A percentile compares a stretch with the other conserved stretches of the same genome.
Conservation (phyloP, 2,888 invertebrate genomes). For the Tanytarsus gracilentus region DNA sequence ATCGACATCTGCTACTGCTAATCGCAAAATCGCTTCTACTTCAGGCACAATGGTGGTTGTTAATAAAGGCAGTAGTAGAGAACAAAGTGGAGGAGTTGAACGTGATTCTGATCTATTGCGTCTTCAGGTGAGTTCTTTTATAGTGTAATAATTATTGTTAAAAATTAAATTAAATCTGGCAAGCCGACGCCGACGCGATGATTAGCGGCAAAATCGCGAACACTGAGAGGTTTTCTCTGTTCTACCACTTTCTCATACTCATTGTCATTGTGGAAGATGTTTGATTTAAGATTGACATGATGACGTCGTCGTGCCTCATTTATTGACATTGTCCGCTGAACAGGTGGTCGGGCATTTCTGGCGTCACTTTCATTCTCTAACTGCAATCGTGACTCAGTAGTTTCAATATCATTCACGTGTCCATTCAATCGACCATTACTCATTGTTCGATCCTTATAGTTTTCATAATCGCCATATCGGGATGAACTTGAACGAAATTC, state of each 20-base stretch:
- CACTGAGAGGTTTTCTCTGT: slow-evolving; percentile 29
- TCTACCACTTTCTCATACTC: slow-evolving; percentile 23
- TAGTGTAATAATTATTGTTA: not conserved
- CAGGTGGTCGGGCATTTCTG: slow-evolving; percentile 10
- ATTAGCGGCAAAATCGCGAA: slow-evolving; percentile 31
- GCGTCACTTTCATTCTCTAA: not conserved
- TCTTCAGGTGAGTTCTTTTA: slow-evolving; percentile 48
- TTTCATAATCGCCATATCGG: not conserved
- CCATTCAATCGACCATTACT: not conserved
- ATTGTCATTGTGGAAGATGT: slow-evolving; percentile 30
- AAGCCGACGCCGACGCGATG: slow-evolving; percentile 32
- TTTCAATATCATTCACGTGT: not conserved
- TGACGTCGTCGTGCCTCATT: slow-evolving; percentile 25
- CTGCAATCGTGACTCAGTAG: not conserved
- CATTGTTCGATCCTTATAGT: not conserved
- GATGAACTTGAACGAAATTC: not conserved
- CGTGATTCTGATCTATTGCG: slow-evolving; percentile 67
- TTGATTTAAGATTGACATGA: slow-evolving; percentile 30
- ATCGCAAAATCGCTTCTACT: slow-evolving; percentile 45
- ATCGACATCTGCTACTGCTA: slow-evolving; percentile 42
- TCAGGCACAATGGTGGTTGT: slow-evolving; percentile 71
- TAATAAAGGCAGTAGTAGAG: slow-evolving; percentile 53
- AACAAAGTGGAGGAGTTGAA: slow-evolving; percentile 49
- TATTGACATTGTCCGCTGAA: slow-evolving; percentile 16
- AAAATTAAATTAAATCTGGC: slow-evolving; percentile 30